These are phyloP conservation scores for Archivesica marissinica DNA, from an alignment of 1,140 invertebrate genomes.

Conservation along the genomic window DNA sequence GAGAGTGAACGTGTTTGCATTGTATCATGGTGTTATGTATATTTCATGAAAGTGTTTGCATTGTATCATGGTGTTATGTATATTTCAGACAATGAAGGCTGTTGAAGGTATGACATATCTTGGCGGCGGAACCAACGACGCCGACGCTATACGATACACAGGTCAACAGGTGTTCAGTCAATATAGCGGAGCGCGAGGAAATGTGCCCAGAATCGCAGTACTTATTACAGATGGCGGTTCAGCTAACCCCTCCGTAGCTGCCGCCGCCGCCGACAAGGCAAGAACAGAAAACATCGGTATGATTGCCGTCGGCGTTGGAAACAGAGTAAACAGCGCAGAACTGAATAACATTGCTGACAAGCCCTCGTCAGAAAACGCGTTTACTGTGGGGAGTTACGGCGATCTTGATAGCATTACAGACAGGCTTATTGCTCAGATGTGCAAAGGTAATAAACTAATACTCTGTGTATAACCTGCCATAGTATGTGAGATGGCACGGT, in stretches of 20 bases:
- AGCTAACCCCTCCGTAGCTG: slow-evolving; percentile 59
- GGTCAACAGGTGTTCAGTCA: slow-evolving; percentile 68
- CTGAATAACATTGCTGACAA: slow-evolving; percentile 72
- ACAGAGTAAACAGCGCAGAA: slow-evolving; percentile 67
- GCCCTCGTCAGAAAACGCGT: slow-evolving; percentile 67
- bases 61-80: too few relatives aligned
- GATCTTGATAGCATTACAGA: slow-evolving; percentile 69
- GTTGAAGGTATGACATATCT: slow-evolving; percentile 70
- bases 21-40: too few relatives aligned
- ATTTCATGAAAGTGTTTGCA: too few relatives aligned
- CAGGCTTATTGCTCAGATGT: slow-evolving; percentile 70
- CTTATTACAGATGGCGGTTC: slow-evolving; percentile 71
- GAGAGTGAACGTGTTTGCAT: too few relatives aligned
- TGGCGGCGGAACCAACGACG: slow-evolving; percentile 76
- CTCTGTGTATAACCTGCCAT: neutral
- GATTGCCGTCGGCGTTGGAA: slow-evolving; percentile 76
- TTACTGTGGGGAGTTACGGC: slow-evolving; percentile 68
- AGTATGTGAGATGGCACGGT: too few relatives aligned
- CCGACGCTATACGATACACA: slow-evolving; percentile 73
- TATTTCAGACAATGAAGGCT: slow-evolving; percentile 67
- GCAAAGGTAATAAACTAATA: slow-evolving; percentile 60
- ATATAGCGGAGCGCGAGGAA: slow-evolving; percentile 68
- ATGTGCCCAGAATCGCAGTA: slow-evolving; percentile 76
- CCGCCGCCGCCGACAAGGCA: slow-evolving; percentile 60
- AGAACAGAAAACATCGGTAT: slow-evolving; percentile 70